These are phyloP conservation scores for Cotesia congregata DNA, from an alignment of 2,888 invertebrate species.

Conservation along the genomic window DNA sequence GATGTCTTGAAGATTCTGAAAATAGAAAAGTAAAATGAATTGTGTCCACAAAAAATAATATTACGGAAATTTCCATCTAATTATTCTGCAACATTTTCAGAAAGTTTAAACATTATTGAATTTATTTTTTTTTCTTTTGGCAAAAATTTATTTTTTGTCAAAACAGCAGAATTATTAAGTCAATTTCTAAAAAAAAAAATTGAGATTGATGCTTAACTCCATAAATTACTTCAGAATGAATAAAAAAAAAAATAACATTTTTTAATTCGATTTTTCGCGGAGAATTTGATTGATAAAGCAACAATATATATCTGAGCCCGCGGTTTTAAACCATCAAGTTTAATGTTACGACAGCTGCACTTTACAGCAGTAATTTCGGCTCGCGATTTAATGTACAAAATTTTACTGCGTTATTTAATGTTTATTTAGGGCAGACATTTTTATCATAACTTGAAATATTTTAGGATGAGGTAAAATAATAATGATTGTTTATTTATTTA, in stretches of 20 bases:
- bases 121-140: too few relatives aligned
- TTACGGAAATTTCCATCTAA: too few relatives aligned
- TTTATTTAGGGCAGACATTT: neutral
- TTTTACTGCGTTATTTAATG: constrained; percentile 16
- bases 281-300: neutral
- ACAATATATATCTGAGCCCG: neutral
- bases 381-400: constrained; percentile 35
- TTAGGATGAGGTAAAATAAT: neutral
- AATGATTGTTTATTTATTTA: neutral
- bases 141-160: too few relatives aligned
- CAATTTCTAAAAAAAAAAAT: too few relatives aligned
- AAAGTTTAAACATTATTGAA: too few relatives aligned
- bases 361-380: constrained; percentile 53
- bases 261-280: neutral
- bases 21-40: too few relatives aligned
- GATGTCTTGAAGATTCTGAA: too few relatives aligned
- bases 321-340: neutral
- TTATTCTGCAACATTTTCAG: too few relatives aligned
- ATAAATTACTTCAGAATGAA: too few relatives aligned
- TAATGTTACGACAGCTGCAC: constrained; percentile 35
- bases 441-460: neutral
- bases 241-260: neutral
- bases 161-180: too few relatives aligned
- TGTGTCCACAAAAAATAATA: too few relatives aligned
- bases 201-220: too few relatives aligned